These are phyloP conservation scores for Pristionchus entomophagus DNA, from an alignment of 2,888 invertebrate species.

Conservation along the genomic window DNA sequence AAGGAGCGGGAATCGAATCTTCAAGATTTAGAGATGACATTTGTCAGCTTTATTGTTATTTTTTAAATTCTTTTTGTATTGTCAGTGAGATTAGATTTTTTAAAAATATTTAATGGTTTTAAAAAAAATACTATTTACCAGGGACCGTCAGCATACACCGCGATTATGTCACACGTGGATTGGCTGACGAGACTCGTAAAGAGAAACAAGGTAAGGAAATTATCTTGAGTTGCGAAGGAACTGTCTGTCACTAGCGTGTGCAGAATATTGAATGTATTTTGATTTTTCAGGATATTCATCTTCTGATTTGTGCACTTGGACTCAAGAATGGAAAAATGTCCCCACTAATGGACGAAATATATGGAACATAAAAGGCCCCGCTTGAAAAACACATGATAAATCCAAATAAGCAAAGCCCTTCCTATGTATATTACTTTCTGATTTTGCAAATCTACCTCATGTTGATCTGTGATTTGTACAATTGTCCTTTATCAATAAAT, in stretches of 20 bases:
- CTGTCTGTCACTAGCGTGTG: neutral
- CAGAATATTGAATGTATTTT: neutral
- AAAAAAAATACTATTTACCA: too few species aligned
- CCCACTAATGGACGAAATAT: neutral
- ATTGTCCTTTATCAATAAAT: neutral
- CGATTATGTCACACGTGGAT: neutral
- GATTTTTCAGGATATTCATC: conserved; percentile 12
- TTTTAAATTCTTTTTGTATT: neutral
- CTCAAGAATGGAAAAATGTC: neutral
- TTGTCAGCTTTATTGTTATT: neutral
- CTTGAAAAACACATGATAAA: too few species aligned
- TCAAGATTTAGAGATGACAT: neutral
- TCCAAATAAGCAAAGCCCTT: too few species aligned
- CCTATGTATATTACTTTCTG: too few species aligned
- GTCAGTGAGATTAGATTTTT: neutral
- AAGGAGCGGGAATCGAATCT: too few species aligned
- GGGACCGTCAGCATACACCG: neutral
- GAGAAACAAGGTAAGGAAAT: neutral
- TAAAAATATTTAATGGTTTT: neutral
- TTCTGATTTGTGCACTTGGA: neutral
- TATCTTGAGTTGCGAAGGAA: neutral
- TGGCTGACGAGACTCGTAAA: neutral
- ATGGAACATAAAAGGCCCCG: neutral
- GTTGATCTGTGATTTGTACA: neutral
- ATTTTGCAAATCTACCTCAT: neutral